These are phyloP conservation scores for Myodes glareolus DNA, from an alignment of 2,113 vertebrate species.

Conservation along the genomic window DNA sequence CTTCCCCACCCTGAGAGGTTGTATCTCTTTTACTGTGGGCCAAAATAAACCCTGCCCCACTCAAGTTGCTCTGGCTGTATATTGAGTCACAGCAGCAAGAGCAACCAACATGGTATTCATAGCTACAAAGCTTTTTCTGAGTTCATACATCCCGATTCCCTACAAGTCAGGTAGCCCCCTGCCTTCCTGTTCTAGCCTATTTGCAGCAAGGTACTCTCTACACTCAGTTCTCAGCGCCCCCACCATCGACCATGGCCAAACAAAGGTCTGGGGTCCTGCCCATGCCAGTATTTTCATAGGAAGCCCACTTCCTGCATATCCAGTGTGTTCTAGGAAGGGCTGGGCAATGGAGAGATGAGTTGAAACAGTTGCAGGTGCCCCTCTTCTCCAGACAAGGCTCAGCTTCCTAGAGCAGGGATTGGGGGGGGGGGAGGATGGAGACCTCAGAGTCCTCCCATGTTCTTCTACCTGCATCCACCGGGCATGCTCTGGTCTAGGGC, in stretches of 20 bases:
- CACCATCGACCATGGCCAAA: not conserved
- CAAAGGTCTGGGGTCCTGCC: not conserved
- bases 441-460: not conserved
- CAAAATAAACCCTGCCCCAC: not conserved
- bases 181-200: fast-evolving
- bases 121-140: not conserved
- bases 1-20: too few relatives aligned
- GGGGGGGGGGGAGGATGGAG: not conserved
- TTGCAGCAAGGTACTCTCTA: not conserved
- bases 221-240: not conserved
- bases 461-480: too few relatives aligned
- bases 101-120: not conserved
- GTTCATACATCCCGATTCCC: not conserved
- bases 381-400: not conserved
- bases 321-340: not conserved
- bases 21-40: not conserved
- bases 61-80: not conserved
- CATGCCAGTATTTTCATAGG: not conserved
- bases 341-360: too few relatives aligned
- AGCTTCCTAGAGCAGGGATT: not conserved
- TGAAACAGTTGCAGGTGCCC: not conserved
- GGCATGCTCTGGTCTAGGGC: not conserved
- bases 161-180: not conserved
- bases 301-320: not conserved
- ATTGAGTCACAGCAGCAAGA: not conserved